phyloP scores from a whole-genome alignment of 1,140 invertebrate genomes.

The Drosophila jambulina region DNA sequence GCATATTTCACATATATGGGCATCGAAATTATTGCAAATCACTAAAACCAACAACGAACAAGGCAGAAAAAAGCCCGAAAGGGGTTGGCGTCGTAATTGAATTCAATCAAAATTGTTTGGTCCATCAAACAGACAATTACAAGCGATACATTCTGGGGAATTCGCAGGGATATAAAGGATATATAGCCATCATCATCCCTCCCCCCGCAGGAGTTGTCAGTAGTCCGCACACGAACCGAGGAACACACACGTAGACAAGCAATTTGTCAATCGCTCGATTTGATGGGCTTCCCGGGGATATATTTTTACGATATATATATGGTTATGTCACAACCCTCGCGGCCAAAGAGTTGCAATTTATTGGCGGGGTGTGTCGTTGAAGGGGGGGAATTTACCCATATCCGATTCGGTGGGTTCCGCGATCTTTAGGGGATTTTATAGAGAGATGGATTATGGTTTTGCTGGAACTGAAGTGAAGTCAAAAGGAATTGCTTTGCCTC shows the following conservation, averaged over 20 bases:
- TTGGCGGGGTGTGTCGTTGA: background rate
- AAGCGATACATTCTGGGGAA: slow-evolving; percentile 62
- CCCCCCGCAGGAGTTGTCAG: slow-evolving; percentile 53
- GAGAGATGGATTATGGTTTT: background rate
- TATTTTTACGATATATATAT: slow-evolving; percentile 2
- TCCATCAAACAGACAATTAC: slow-evolving; percentile 83
- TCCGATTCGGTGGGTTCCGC: background rate
- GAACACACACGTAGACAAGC: slow-evolving; percentile 77
- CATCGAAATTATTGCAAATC: slow-evolving; percentile 81
- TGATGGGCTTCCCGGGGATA: slow-evolving; percentile 57
- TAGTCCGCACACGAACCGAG: slow-evolving; percentile 49
- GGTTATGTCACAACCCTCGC: slow-evolving; percentile 10
- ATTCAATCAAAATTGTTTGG: slow-evolving; percentile 85
- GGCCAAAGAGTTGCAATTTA: slow-evolving; percentile 34
- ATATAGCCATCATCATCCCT: slow-evolving; percentile 3
- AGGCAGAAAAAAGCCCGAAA: slow-evolving; percentile 14
- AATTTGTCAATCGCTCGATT: slow-evolving; percentile 80
- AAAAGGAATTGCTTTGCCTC: too few relatives aligned
- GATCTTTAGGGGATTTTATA: background rate
- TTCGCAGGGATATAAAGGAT: slow-evolving; percentile 19
- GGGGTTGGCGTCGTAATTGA: slow-evolving; percentile 70
- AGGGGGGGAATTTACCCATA: background rate
- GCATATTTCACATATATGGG: slow-evolving; percentile 76
- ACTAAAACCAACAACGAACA: slow-evolving; percentile 79
- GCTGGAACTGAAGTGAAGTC: background rate